Evolutionary conservation across 2,797 vertebrate species (phyloP), one percentile per base, ranked within the genome.

Genomic region (Triplophysa yarkandensis): DNA sequence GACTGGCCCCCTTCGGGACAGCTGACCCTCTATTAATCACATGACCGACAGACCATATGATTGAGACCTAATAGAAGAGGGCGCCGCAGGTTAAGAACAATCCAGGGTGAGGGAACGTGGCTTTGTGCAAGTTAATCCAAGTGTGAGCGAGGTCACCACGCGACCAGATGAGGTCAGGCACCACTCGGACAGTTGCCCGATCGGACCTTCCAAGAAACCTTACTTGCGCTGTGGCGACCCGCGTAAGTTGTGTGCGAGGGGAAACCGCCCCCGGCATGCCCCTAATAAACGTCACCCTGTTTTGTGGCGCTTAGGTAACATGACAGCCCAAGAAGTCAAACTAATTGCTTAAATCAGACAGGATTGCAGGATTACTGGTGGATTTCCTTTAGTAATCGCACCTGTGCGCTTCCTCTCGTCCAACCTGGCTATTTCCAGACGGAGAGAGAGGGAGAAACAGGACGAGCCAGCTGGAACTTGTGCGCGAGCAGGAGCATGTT

Each of bases 41-140:
- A 91, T 93, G 92, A 94, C 91, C 89, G 88, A 91, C 91, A 90
- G 93, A 94, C 92, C 93, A 93, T 93, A 92, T 93, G 93, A 94
- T 94, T 93, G 93, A 92, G 88, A 88, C 89, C 91, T 94, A 94
- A 93, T 92, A 92, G 92, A 88, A 87, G 89, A 92, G 76, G 80
- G 79, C 44, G 64, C 55, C 50, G 61, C 78, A 63, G 81, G 77
- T 70, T 71, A 77, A 71, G 77, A 69, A 68, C 68, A 80, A 76
- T 80, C 66, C 55, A 28, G 71, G 48, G 39, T 43, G 90, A 91
- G 90, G 91, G 92, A 91, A 89, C 28, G 19, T 82, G 80, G 85
- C 90, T 92, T 93, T 93, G 88, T 93, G 88, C 82, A 1, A 17
- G 87, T 88, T 89, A 92, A 94, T 91, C 91, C 88, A 81, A 93